Evolutionary conservation across 2,113 vertebrate genomes (phyloP), one percentile per base, ranked within the genome.

Genomic region (Cisticola juncidis): DNA sequence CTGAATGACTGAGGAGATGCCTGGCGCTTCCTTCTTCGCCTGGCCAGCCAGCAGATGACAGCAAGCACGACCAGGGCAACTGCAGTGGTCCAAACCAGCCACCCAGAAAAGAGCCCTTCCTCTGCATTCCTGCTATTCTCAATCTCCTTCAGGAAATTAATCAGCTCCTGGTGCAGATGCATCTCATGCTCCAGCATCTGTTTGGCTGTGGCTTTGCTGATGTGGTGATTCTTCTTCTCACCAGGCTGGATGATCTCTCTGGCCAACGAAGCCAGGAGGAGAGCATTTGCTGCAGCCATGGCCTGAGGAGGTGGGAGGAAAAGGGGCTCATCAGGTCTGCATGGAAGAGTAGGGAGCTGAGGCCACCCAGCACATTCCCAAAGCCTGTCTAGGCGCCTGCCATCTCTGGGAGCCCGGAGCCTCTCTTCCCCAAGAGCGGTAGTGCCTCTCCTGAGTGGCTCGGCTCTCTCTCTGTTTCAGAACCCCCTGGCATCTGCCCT

Each of bases 1-100:
- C 1, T 54, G 11, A 77, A 3, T 0, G 3, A 14, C 1, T 47
- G 29, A 62, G 71, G 48, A 77, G 79, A 77, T 0, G 4, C 8
- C 40, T 61, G 54, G 48, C 29, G 80, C 56, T 83, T 90, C 48
- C 48, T 78, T 83, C 42, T 83, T 44, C 2, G 35, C 33, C 56
- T 77, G 42, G 7, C 64, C 48, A 24, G 48, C 71, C 80, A 83
- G 71, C 56, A 83, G 31, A 62, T 14, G 56, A 77, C 56, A 90
- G 19, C 48, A 57, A 90, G 22, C 80, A 77, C 15, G 15, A 70
- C 11, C 35, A 83, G 56, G 48, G 18, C 64, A 50, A 48, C 31
- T 57, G 16, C 56, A 70, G 42, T 6, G 1, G 33, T 70, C 48
- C 80, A 77, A 42, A 83, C 50, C 19, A 83, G 72, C 72, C 64